Percentiles rank a stretch among this genome's conserved stretches.
phyloP scores from a whole-genome alignment of 2,888 invertebrate species.

The Callyntrura sp. region DNA sequence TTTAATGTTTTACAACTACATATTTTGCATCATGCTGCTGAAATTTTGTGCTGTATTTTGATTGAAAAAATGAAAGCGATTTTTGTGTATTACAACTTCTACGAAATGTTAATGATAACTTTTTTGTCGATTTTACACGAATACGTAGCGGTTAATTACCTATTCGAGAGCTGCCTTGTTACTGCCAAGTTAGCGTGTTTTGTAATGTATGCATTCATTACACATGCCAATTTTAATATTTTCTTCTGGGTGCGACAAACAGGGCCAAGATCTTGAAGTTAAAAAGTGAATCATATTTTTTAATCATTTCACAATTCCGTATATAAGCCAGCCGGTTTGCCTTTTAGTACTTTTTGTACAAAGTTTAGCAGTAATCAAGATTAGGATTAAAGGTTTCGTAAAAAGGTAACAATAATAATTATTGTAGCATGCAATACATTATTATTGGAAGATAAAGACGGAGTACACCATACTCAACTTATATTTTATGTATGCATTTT shows the following conservation, averaged over 20 bases:
- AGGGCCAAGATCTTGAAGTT: slow-evolving; percentile 1
- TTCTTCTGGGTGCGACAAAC: slow-evolving; percentile 32
- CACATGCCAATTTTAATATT: slow-evolving; percentile 17
- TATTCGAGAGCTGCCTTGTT: not conserved
- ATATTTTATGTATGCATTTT: not conserved
- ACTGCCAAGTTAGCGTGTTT: not conserved
- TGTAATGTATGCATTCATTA: not conserved
- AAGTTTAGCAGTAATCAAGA: too few relatives aligned
- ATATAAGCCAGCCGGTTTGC: not conserved
- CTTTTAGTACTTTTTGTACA: not conserved
- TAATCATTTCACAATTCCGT: slow-evolving; percentile 24
- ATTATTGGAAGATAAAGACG: not conserved
- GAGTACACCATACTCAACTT: not conserved
- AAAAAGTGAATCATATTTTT: slow-evolving; percentile 24
- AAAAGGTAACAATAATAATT: too few relatives aligned
- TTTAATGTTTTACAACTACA: too few relatives aligned
- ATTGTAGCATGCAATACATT: not conserved
- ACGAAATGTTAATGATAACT: slow-evolving; percentile 36
- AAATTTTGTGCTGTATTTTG: not conserved
- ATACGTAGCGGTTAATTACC: not conserved
- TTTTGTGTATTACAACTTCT: slow-evolving; percentile 15
- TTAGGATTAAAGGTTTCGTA: too few relatives aligned
- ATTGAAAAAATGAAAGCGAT: slow-evolving; percentile 48
- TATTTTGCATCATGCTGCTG: too few relatives aligned
- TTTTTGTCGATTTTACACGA: not conserved